phyloP scores from a whole-genome alignment of 2,888 invertebrate genomes.

The Yponomeuta plumbellus region DNA sequence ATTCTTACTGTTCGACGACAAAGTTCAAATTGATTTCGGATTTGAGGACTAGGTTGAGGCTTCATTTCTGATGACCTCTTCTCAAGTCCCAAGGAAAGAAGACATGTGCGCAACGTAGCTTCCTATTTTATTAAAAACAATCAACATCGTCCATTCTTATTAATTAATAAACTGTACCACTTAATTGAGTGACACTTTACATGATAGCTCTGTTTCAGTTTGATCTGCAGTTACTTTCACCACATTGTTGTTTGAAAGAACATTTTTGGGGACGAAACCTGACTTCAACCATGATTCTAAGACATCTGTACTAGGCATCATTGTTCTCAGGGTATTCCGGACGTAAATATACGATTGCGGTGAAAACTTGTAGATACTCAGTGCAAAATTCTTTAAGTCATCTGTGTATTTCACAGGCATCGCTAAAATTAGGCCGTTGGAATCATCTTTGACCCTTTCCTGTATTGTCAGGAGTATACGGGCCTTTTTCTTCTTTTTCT shows the following conservation, averaged over 20 bases:
- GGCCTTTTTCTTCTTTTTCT: constrained; percentile 64
- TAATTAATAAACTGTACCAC: constrained; percentile 31
- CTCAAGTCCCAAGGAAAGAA: not conserved
- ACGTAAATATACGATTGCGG: constrained; percentile 68
- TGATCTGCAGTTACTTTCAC: constrained; percentile 61
- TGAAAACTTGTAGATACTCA: constrained; percentile 67
- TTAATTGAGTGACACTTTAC: constrained; percentile 48
- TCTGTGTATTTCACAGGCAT: constrained; percentile 67
- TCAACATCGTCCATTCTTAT: not conserved
- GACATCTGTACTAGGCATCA: constrained; percentile 63
- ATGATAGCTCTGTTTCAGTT: constrained; percentile 56
- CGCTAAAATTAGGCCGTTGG: constrained; percentile 58
- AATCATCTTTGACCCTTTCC: constrained; percentile 65
- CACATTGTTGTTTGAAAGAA: constrained; percentile 45
- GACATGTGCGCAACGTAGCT: not conserved
- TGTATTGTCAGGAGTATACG: constrained; percentile 58
- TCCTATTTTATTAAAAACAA: constrained; percentile 10
- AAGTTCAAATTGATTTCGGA: not conserved
- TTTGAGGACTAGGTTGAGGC: not conserved
- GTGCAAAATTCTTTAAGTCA: constrained; percentile 63
- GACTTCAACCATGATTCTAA: constrained; percentile 57
- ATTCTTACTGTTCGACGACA: not conserved
- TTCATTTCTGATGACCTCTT: constrained; percentile 5
- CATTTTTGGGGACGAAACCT: constrained; percentile 55
- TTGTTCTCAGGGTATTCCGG: constrained; percentile 60